Conservation (phyloP, 2,888 invertebrate species). For the Auanema sp. region DNA sequence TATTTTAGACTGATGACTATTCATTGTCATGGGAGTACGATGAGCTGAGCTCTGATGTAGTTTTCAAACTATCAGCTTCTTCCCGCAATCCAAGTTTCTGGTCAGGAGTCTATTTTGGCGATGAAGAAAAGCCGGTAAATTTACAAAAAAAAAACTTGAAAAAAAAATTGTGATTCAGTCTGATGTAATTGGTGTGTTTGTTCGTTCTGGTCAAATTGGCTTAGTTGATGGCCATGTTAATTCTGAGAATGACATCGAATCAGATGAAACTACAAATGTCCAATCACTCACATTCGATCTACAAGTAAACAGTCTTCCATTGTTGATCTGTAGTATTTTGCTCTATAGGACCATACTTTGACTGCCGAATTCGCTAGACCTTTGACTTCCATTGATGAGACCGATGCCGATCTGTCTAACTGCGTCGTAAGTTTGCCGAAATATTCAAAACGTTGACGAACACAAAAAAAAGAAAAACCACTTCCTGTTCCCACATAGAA, state of each 20-base stretch:
- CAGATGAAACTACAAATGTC: slow-evolving; percentile 44
- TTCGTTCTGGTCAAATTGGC: slow-evolving; percentile 43
- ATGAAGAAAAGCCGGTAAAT: slow-evolving; percentile 33
- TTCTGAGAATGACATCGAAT: slow-evolving; percentile 36
- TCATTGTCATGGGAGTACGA: slow-evolving; percentile 41
- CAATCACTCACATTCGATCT: slow-evolving; percentile 40
- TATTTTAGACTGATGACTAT: slow-evolving; percentile 22
- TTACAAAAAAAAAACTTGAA: neutral
- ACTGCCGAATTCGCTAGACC: slow-evolving; percentile 39
- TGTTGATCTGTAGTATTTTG: slow-evolving; percentile 1
- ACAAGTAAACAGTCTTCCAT: slow-evolving; percentile 1
- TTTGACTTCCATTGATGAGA: slow-evolving; percentile 20
- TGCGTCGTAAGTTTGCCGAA: slow-evolving; percentile 22
- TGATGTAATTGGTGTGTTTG: slow-evolving; percentile 45
- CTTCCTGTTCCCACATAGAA: neutral
- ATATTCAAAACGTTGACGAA: too few relatives aligned
- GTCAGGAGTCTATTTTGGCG: slow-evolving; percentile 38
- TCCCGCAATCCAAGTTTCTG: slow-evolving; percentile 35
- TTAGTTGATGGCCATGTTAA: slow-evolving; percentile 40
- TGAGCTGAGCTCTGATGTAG: slow-evolving; percentile 42
- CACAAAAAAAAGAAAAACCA: neutral
- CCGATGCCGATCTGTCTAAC: slow-evolving; percentile 26
- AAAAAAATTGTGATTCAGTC: slow-evolving; percentile 20
- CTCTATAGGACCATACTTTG: slow-evolving; percentile 30
- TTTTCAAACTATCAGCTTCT: slow-evolving; percentile 36